Percentiles rank a stretch among this genome's conserved stretches.
Evolutionary conservation across 2,113 vertebrate species (phyloP).

Genomic region (Rhea americana): DNA sequence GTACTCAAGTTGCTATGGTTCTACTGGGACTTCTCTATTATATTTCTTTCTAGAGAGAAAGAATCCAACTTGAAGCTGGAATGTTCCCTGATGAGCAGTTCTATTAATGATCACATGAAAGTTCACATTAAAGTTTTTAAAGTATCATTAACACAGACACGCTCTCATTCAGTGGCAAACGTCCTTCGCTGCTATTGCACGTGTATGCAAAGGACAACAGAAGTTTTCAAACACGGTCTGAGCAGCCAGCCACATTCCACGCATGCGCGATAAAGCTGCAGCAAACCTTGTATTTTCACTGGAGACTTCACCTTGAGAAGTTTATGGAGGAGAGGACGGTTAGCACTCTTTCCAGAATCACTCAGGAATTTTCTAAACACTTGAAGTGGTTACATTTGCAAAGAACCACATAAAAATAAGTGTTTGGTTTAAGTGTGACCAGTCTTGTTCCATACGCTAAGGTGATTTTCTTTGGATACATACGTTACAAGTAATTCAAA

Average conservation of each 20-base stretch:
- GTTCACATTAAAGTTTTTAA: not conserved
- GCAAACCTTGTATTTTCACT: not conserved
- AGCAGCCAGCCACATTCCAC: not conserved
- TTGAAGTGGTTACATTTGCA: not conserved
- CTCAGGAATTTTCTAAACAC: not conserved
- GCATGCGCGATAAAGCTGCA: not conserved
- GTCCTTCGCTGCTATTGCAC: not conserved
- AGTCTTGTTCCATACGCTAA: not conserved
- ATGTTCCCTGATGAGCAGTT: not conserved
- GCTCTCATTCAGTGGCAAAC: not conserved
- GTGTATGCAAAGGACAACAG: not conserved
- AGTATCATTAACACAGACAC: not conserved
- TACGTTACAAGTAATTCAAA: not conserved
- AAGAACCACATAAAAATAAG: not conserved
- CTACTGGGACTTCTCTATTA: not conserved
- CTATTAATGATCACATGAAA: not conserved
- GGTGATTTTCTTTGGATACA: not conserved
- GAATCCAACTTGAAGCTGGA: not conserved
- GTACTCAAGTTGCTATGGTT: not conserved
- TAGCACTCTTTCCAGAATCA: not conserved
- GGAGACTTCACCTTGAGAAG: not conserved
- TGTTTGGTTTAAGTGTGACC: not conserved
- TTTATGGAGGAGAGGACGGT: not conserved
- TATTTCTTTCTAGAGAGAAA: not conserved
- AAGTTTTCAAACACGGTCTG: slow-evolving; percentile 19